phyloP scores from a whole-genome alignment of 2,888 invertebrate species.

The Lamellibrachia columna region DNA sequence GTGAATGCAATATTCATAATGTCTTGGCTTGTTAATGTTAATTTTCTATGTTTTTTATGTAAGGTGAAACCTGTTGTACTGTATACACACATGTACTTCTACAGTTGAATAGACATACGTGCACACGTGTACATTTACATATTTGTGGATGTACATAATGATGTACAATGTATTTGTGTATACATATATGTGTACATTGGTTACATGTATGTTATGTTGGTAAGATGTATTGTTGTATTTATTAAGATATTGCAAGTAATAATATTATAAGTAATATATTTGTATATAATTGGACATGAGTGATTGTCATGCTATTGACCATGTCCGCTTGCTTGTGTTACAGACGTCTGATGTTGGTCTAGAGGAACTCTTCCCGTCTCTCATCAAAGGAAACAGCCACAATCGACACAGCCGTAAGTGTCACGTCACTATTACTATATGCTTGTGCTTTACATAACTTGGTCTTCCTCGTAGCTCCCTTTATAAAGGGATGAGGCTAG shows the following conservation, averaged over 20 bases:
- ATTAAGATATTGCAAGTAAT: too few species aligned
- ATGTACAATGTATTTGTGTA: too few species aligned
- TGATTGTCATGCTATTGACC: neutral
- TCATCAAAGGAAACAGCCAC: neutral
- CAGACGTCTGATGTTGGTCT: neutral
- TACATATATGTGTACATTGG: too few species aligned
- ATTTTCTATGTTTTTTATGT: neutral
- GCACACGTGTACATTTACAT: too few species aligned
- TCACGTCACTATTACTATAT: neutral
- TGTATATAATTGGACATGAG: neutral
- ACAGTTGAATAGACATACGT: too few species aligned
- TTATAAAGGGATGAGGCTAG: too few species aligned
- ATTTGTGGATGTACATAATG: too few species aligned
- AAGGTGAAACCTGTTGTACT: neutral
- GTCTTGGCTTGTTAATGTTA: neutral
- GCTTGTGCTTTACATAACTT: neutral
- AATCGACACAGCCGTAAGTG: neutral
- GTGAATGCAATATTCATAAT: neutral
- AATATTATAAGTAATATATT: neutral
- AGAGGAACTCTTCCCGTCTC: neutral
- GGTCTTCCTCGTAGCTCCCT: neutral
- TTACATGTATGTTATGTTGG: too few species aligned
- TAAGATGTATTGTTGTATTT: too few species aligned
- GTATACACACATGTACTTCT: neutral
- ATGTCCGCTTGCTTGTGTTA: neutral